Base-by-base conservation (phyloP, 2,113 vertebrate species). In the Crocuta crocuta region DNA sequence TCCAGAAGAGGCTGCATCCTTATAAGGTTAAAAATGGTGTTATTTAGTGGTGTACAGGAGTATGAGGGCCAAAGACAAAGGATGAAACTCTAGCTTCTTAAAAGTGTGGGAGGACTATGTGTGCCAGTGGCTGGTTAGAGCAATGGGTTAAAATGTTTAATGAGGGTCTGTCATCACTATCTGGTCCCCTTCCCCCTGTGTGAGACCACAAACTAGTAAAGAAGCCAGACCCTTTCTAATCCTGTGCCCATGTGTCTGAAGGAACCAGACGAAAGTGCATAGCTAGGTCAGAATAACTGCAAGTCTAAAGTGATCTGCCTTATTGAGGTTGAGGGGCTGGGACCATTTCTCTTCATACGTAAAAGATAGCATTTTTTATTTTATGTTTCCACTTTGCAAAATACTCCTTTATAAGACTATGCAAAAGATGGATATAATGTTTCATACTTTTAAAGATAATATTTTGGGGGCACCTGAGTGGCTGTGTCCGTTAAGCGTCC, bases 1-100 rank as follows among this genome's bases (percentile, higher is more conserved):
- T 98, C 97, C 98, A 97, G 88, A 89, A 66, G 0, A 98, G 92
- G 80, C 61, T 99, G 66, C 93, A 93, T 26, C 98, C 98, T 24
- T 98, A 99, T 10, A 97, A 97, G 99, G 99, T 99, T 98, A 98
- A 97, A 84, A 78, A 61, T 17, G 10, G 0, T 65, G 9, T 73
- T 35, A 35, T 26, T 55, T 70, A 2, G 13, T 6, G 45, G 7
- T 43, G 45, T 58, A 1, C 13, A 5, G 26, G 73, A 35, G n/a
- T 11, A 0, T 53, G 53, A 66, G n/a, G 63, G 76, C 68, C 73
- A 53, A 82, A 86, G 68, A n/a, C 17, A 24, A 68, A 71, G 28
- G 53, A 11, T 10, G 53, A 88, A 55, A 35, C 31, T 39, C 4
- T 3, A 33, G 48, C 16, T 70, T 94, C 79, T 82, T 21, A 21